Conservation (phyloP, 1,140 invertebrate species). For the Dendroctonus ponderosae region DNA sequence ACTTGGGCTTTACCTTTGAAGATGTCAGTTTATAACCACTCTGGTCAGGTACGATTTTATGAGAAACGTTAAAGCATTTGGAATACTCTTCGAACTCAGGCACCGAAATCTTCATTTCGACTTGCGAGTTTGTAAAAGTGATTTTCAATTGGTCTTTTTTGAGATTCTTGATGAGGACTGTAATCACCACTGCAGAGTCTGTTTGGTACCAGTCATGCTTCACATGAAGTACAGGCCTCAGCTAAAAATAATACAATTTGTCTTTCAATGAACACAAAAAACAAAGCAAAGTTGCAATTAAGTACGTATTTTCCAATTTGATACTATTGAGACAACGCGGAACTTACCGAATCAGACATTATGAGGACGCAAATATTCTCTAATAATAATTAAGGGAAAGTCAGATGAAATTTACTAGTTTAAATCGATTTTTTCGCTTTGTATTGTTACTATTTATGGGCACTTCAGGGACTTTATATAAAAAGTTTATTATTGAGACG, state of each 20-base stretch:
- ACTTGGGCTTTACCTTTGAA: constrained; percentile 61
- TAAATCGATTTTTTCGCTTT: too few relatives aligned
- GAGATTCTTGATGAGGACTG: constrained; percentile 78
- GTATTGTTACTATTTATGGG: too few relatives aligned
- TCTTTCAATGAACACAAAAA: background rate
- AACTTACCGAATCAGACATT: too few relatives aligned
- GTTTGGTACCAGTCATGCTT: constrained; percentile 89
- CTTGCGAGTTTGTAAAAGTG: constrained; percentile 59
- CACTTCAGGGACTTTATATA: too few relatives aligned
- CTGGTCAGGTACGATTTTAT: constrained; percentile 69
- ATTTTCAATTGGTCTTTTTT: constrained; percentile 68
- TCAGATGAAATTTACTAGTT: too few relatives aligned
- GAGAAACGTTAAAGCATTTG: constrained; percentile 68
- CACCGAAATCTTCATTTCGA: constrained; percentile 53
- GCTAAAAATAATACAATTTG: constrained; percentile 20
- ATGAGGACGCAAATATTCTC: too few relatives aligned
- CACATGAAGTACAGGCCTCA: constrained; percentile 21
- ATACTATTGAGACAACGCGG: too few relatives aligned
- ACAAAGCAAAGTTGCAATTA: too few relatives aligned
- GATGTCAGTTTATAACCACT: constrained; percentile 67
- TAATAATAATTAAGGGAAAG: too few relatives aligned
- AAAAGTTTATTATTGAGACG: too few relatives aligned
- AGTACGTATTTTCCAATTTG: too few relatives aligned
- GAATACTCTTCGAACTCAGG: constrained; percentile 59
- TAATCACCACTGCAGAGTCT: constrained; percentile 77